A percentile compares a stretch with the other conserved stretches of the same genome.
Conservation (phyloP, 2,797 vertebrate species). For the Artibeus jamaicensis region DNA sequence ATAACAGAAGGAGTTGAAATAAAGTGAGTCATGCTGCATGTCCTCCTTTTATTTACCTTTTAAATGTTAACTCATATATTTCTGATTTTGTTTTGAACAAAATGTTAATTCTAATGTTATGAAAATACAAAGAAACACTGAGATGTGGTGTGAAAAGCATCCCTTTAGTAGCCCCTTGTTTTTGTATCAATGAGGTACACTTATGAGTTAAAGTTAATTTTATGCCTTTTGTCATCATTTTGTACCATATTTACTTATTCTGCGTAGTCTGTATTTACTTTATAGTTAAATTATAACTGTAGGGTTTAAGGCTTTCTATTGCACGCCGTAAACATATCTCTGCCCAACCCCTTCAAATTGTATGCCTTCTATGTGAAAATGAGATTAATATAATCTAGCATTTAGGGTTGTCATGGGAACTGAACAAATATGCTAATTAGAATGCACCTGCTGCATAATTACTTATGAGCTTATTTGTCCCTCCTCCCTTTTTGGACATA, state of each 20-base stretch:
- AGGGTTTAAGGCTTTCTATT: background rate
- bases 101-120: background rate
- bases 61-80: background rate
- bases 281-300: background rate
- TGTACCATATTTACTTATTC: slow-evolving; percentile 18
- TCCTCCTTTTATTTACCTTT: background rate
- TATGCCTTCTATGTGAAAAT: slow-evolving; percentile 32
- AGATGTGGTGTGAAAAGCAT: background rate
- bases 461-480: background rate
- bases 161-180: background rate
- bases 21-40: background rate
- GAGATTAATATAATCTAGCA: slow-evolving; percentile 28
- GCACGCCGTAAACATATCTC: background rate
- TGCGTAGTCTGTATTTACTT: slow-evolving; percentile 22
- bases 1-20: slow-evolving; percentile 3
- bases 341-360: background rate
- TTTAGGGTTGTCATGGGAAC: slow-evolving; percentile 12
- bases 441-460: slow-evolving; percentile 22
- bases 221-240: slow-evolving; percentile 8
- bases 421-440: slow-evolving; percentile 32
- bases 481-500: background rate
- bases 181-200: background rate
- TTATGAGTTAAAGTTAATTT: slow-evolving; percentile 28
- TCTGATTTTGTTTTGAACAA: slow-evolving; percentile 41
- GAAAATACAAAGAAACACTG: background rate